Evolutionary conservation across 1,140 invertebrate species (phyloP).

Genomic region (Diachasma alloeum): DNA sequence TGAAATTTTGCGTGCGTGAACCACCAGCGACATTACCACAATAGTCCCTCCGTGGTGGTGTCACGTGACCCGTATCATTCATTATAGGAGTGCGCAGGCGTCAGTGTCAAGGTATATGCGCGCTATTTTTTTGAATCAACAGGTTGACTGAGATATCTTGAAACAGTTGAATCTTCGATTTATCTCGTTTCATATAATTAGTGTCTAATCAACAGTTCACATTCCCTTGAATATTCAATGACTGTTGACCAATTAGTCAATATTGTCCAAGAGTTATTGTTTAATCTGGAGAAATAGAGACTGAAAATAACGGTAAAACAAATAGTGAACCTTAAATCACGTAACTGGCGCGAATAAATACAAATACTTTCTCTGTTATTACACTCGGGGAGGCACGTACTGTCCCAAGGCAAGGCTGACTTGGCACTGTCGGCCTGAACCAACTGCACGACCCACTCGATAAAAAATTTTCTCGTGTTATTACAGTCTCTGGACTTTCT

Average conservation of each 20-base stretch:
- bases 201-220: not conserved
- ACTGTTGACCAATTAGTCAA: not conserved
- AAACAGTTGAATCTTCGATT: no score
- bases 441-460: not conserved
- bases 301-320: not conserved
- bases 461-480: not conserved
- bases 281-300: not conserved
- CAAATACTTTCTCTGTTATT: not conserved
- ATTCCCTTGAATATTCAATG: not conserved
- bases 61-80: not conserved
- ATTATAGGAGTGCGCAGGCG: not conserved
- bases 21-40: not conserved
- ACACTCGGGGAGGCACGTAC: not conserved
- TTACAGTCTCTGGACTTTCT: not conserved
- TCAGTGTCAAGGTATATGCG: not conserved
- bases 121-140: constrained; percentile 10
- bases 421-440: not conserved
- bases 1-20: not conserved
- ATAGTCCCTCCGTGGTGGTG: not conserved
- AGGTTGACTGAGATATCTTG: not conserved
- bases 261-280: not conserved
- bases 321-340: not conserved
- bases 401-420: not conserved
- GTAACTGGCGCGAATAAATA: not conserved
- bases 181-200: no score